phyloP scores from a whole-genome alignment of 2,113 vertebrate genomes.

The Mirza zaza region DNA sequence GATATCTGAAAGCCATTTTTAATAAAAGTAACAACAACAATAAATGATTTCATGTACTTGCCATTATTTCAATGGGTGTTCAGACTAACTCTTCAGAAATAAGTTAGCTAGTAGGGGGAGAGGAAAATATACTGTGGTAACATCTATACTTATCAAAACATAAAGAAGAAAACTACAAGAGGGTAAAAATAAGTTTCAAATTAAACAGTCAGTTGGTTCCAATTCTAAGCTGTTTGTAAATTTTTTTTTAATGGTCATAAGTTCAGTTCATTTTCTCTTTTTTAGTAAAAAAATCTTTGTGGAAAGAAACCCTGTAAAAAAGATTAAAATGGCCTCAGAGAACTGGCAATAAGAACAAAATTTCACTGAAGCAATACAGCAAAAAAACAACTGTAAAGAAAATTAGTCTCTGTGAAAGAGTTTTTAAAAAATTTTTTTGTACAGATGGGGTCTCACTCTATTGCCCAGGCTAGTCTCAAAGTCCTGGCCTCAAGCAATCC shows the following conservation, averaged over 20 bases:
- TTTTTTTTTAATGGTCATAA: background rate
- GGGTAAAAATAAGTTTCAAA: background rate
- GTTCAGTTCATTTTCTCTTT: background rate
- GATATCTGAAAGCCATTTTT: background rate
- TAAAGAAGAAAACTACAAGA: constrained; percentile 3
- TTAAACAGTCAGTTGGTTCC: background rate
- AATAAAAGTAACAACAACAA: background rate
- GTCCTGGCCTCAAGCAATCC: too few relatives aligned
- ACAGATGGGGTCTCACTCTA: too few relatives aligned
- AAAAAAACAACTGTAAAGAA: background rate
- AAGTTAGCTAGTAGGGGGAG: background rate
- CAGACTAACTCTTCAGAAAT: constrained; percentile 38
- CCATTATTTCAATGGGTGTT: background rate
- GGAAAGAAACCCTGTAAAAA: constrained; percentile 14
- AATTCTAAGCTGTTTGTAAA: constrained; percentile 4
- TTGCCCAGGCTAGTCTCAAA: too few relatives aligned
- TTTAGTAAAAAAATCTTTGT: constrained; percentile 39
- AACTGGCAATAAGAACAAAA: background rate
- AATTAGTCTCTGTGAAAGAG: too few relatives aligned
- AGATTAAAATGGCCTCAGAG: background rate
- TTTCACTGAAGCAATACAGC: background rate
- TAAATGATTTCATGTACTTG: background rate
- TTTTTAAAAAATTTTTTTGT: too few relatives aligned
- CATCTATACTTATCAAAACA: background rate
- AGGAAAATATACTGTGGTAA: background rate